Base-by-base conservation (phyloP, 2,113 vertebrate genomes). In the Burhinus oedicnemus region DNA sequence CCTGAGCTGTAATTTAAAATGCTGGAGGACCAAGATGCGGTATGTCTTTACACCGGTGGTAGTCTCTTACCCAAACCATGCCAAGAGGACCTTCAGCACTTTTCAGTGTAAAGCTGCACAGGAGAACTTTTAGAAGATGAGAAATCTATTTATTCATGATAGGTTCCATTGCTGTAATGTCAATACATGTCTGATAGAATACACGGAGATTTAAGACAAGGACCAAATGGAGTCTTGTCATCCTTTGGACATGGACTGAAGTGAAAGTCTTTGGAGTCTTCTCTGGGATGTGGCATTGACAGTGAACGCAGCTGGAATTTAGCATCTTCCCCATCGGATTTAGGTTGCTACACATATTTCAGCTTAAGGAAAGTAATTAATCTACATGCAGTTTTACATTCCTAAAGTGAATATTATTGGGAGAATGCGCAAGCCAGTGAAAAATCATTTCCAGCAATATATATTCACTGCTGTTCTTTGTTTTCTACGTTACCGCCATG, bases 91-190 rank as follows among this genome's bases (percentile, higher is more conserved):
- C 94, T 89, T 81, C 86, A 89, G 90, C 86, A 21, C 88, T 92
- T 93, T 77, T 78, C 51, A 74, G 85, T 75, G 84, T 95, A 70
- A 95, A 83, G 83, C 64, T 51, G 85, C 65, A 6, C 57, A 51
- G 80, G 49, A 90, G 89, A 65, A 75, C 93, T 76, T 70, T 65
- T 36, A 93, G 89, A 88, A 90, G 93, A 87, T 18, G 51, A 83
- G 76, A 66, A 78, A 84, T 91, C 89, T 98, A 97, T 98, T 98
- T 98, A 98, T 98, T 98, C 83, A 29, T 61, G 36, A 47, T 91
- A 54, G 82, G 84, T 94, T 90, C 91, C 81, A 40, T 94, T 91
- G 96, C 90, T 97, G 94, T 95, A 90, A 79, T 49, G 90, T 92
- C 95, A 42, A 91, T 44, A 55, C 29, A 8, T 85, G 81, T 87